Evolutionary conservation across 2,113 vertebrate species (phyloP).

Genomic region (Hippocampus guttulatus): DNA sequence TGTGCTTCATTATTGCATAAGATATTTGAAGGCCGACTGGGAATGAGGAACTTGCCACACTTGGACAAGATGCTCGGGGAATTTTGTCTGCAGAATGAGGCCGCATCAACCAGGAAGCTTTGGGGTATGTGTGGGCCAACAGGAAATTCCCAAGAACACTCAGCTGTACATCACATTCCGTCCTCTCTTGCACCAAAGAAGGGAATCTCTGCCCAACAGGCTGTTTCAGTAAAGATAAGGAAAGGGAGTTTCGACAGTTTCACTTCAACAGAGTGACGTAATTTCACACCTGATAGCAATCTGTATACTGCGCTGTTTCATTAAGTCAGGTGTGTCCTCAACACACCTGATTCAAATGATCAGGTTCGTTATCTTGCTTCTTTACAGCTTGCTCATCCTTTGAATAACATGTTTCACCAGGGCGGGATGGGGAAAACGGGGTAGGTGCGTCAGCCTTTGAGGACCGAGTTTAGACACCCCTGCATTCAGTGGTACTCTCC

Average conservation of each 20-base stretch:
- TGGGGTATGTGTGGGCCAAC: conserved; percentile 30
- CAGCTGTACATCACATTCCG: conserved; percentile 44
- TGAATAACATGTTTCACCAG: too few relatives aligned
- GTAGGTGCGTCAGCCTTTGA: too few relatives aligned
- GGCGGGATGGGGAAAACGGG: too few relatives aligned
- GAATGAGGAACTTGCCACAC: conserved; percentile 34
- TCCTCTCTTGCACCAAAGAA: conserved; percentile 28
- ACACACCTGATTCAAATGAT: too few relatives aligned
- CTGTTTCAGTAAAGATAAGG: conserved; percentile 16
- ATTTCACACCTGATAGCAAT: conserved; percentile 65
- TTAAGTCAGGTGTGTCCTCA: too few relatives aligned
- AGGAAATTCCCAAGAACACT: conserved; percentile 61
- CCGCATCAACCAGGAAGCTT: conserved; percentile 44
- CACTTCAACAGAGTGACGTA: background rate
- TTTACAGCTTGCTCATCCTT: too few relatives aligned
- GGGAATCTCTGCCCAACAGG: conserved; percentile 38
- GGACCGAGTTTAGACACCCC: too few relatives aligned
- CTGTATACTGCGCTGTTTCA: too few relatives aligned
- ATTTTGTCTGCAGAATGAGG: conserved; percentile 15
- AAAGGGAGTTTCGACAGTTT: conserved; percentile 6
- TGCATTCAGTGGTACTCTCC: too few relatives aligned
- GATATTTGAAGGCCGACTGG: background rate
- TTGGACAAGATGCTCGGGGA: conserved; percentile 5
- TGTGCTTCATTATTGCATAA: background rate
- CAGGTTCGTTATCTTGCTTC: too few relatives aligned